Base-by-base conservation (phyloP, 2,888 invertebrate genomes). In the Sesia apiformis region DNA sequence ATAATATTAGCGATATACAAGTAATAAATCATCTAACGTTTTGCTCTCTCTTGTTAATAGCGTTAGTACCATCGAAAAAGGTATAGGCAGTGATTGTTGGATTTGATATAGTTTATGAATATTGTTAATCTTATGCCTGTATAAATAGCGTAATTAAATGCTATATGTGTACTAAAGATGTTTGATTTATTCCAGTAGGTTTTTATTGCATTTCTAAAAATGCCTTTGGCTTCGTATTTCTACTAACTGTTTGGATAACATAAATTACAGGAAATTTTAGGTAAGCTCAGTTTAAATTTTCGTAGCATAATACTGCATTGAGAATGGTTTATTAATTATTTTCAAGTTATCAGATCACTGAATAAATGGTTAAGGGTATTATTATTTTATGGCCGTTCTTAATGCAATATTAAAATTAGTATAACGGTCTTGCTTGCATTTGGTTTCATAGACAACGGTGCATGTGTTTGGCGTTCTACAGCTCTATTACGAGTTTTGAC, bases 81-180 rank as follows among this genome's bases (percentile, higher is more conserved):
- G 78, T 84, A 80, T 86, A 87, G 85, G 72, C 84, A 83, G 84
- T 86, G 83, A 86, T 89, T 89, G 89, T 89, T 89, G 89, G 89
- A 89, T 89, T 88, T 89, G 89, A 88, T 85, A 89, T 88, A 89
- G 89, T 89, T 84, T 89, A 89, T 88, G 79, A 84, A 88, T 87
- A 89, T 85, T 88, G 89, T 89, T 89, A 89, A 86, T 82, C 83
- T 84, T 84, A 88, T 87, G n/a, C 87, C 88, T 89, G 87, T 89
- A 89, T 85, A 89, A 89, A 89, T 87, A 89, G 87, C 83, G 64
- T 87, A 85, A 89, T 88, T 89, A 89, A 89, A 89, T 81, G 88
- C 89, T 89, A 86, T 88, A 88, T 84, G 88, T 89, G 89, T 88
- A 88, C 63, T 73, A 64, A 77, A 74, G 71, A 81, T 71, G 80